Conservation (phyloP, 2,888 invertebrate genomes). For the Papilio demoleus region DNA sequence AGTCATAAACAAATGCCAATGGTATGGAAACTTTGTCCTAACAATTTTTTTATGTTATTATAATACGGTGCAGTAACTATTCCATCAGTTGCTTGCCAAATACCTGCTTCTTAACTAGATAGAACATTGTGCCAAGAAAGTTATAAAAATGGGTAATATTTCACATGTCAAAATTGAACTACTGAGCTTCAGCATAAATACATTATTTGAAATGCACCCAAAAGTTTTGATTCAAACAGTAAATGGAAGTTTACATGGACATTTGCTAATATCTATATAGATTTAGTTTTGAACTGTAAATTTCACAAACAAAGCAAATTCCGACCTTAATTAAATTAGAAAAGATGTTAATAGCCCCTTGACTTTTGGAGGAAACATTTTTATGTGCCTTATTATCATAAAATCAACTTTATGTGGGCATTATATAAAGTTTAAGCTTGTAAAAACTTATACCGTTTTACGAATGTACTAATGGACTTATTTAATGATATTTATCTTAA, state of each 20-base stretch:
- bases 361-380: not conserved
- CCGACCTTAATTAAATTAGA: not conserved
- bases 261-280: not conserved
- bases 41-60: not conserved
- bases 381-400: constrained; percentile 26
- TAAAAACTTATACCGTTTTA: constrained; percentile 36
- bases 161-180: constrained; percentile 34
- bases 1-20: not conserved
- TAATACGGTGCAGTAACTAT: not conserved
- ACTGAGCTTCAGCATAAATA: constrained; percentile 24
- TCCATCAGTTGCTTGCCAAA: constrained; percentile 29
- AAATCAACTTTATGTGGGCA: constrained; percentile 30
- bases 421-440: constrained; percentile 22
- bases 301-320: too few relatives aligned
- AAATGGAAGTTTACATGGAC: constrained; percentile 11
- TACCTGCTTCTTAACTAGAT: constrained; percentile 31
- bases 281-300: not conserved
- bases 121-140: constrained; percentile 28
- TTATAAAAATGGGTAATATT: constrained; percentile 34
- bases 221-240: constrained; percentile 24
- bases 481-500: constrained; percentile 32
- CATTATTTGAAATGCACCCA: constrained; percentile 31
- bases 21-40: too few relatives aligned
- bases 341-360: not conserved
- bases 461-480: constrained; percentile 29